phyloP scores from a whole-genome alignment of 37 sponge, comb jelly and placozoan genomes.

The Ianthella basta region DNA sequence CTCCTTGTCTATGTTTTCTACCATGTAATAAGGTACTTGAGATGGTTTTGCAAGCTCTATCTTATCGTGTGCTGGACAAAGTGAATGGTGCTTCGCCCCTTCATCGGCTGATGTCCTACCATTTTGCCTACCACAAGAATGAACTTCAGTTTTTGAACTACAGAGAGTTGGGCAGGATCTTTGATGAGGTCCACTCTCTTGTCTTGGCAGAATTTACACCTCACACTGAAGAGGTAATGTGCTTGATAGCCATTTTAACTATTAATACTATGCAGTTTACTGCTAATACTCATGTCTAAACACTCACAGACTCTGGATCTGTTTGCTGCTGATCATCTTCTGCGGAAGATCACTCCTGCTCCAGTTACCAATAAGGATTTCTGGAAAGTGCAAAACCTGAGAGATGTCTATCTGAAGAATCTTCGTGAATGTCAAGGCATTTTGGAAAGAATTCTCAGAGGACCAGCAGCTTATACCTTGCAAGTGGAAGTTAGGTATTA shows the following conservation, averaged over 20 bases:
- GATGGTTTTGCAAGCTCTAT: too few species aligned
- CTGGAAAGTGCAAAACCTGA: slow-evolving; percentile 10
- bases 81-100: too few species aligned
- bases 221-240: too few species aligned
- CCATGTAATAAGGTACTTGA: too few species aligned
- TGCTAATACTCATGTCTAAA: too few species aligned
- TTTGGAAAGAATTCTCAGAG: neutral
- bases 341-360: neutral
- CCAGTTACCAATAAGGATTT: neutral
- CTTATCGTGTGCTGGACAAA: too few species aligned
- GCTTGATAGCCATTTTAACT: too few species aligned
- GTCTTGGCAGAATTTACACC: neutral
- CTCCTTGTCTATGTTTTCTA: too few species aligned
- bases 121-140: neutral
- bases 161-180: slow-evolving; percentile 19
- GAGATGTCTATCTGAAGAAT: slow-evolving; percentile 1
- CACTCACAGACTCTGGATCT: slow-evolving; percentile 15
- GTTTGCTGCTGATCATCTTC: neutral
- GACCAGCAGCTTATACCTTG: too few species aligned
- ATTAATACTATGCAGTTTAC: too few species aligned
- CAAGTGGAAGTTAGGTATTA: too few species aligned
- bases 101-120: neutral
- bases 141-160: neutral
- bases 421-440: slow-evolving; percentile 23
- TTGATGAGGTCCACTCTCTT: neutral